Evolutionary conservation across 2,113 vertebrate species (phyloP).

Genomic region (Gymnobelideus leadbeateri): DNA sequence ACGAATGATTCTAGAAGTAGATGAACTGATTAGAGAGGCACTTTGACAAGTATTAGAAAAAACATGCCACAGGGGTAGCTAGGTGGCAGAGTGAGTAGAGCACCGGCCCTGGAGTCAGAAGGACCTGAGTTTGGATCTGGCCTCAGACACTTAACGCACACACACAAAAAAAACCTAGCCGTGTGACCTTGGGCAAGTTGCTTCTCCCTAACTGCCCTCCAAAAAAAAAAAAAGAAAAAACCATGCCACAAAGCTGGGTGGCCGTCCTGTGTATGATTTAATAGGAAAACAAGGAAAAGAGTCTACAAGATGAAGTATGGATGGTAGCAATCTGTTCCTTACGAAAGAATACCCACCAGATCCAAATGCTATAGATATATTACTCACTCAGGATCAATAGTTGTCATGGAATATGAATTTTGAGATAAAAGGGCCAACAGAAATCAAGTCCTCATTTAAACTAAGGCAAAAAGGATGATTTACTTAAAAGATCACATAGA

Average conservation of each 20-base stretch:
- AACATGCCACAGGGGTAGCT: neutral
- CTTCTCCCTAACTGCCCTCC: too few species aligned
- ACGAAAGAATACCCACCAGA: neutral
- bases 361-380: neutral
- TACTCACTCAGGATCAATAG: neutral
- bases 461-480: neutral
- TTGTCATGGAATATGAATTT: neutral
- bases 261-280: neutral
- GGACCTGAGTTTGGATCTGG: too few species aligned
- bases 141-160: too few species aligned
- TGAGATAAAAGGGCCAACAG: neutral
- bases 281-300: neutral
- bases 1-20: neutral
- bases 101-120: too few species aligned
- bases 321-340: neutral
- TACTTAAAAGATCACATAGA: neutral
- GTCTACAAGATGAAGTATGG: neutral
- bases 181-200: too few species aligned
- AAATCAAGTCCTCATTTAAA: neutral
- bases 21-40: neutral
- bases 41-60: neutral
- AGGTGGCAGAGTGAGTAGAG: too few species aligned
- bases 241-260: neutral
- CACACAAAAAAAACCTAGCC: too few species aligned
- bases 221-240: too few species aligned